Conservation (phyloP, 2,113 vertebrate species). For the Chrysochloris asiatica region DNA sequence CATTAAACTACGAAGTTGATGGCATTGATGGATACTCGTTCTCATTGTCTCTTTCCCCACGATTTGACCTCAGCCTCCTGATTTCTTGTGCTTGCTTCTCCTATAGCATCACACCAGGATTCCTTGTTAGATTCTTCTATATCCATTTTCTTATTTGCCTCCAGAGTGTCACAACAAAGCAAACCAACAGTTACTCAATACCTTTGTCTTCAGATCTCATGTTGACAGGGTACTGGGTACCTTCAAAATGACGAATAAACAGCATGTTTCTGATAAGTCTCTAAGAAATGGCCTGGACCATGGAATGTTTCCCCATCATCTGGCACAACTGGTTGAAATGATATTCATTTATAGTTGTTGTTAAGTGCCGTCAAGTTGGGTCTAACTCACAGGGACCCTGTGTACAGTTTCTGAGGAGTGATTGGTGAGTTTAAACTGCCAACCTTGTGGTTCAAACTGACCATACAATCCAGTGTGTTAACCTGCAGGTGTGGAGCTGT, state of each 20-base stretch:
- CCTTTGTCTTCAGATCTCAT: neutral
- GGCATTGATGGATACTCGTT: neutral
- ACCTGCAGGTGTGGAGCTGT: too few species aligned
- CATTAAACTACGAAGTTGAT: neutral
- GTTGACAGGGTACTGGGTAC: neutral
- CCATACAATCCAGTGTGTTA: too few species aligned
- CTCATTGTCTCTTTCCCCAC: neutral
- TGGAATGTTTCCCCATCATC: neutral
- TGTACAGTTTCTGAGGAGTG: too few species aligned
- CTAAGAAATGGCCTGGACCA: neutral
- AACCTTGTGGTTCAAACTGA: too few species aligned
- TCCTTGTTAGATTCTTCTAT: neutral
- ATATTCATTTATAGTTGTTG: too few species aligned
- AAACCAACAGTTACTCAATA: neutral
- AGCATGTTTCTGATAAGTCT: neutral
- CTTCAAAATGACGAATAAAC: neutral
- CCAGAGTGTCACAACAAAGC: neutral
- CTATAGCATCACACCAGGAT: neutral
- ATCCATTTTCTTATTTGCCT: neutral
- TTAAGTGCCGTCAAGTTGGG: too few species aligned
- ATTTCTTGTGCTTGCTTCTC: too few species aligned
- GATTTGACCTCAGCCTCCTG: neutral
- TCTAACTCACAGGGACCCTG: too few species aligned
- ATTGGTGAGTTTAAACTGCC: too few species aligned
- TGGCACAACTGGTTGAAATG: neutral